Percentiles rank a stretch among this genome's conserved stretches.
Conservation (phyloP, 64 coral and sea anemone species). For the Stylophora pistillata region DNA sequence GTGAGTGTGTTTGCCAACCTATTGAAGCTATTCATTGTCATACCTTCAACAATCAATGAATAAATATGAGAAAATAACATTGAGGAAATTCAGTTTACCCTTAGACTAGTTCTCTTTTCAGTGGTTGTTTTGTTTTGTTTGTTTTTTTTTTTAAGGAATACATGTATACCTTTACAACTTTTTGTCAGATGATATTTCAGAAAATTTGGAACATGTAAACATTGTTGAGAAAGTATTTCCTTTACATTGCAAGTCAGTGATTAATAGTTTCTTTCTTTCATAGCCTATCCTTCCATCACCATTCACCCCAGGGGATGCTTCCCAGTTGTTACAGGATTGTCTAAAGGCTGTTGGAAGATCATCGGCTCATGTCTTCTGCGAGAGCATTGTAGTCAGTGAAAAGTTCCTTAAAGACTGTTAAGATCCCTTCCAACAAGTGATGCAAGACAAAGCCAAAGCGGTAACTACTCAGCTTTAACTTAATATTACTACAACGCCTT, state of each 20-base stretch:
- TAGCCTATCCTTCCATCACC: slow-evolving; percentile 90
- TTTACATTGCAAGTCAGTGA: not conserved
- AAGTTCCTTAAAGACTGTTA: slow-evolving; percentile 71
- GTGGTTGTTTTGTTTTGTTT: no score
- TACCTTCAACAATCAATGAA: no score
- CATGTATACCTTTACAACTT: no score
- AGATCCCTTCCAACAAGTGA: slow-evolving; percentile 82
- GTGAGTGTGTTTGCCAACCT: slow-evolving; percentile 6
- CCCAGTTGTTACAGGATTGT: slow-evolving; percentile 68
- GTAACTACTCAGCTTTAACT: slow-evolving; percentile 25
- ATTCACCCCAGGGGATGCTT: slow-evolving; percentile 81
- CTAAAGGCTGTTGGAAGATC: slow-evolving; percentile 60
- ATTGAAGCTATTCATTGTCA: not conserved
- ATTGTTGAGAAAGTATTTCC: not conserved
- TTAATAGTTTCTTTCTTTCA: not conserved
- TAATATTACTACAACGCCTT: not conserved
- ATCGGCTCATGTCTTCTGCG: slow-evolving; percentile 83
- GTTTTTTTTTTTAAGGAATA: no score
- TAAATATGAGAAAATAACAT: no score
- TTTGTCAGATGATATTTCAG: no score
- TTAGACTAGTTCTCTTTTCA: no score
- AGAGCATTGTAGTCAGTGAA: slow-evolving; percentile 84
- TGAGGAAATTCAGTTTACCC: no score
- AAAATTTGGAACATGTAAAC: no score
- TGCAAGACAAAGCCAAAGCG: slow-evolving; percentile 92